A percentile compares a stretch with the other conserved stretches of the same genome.
phyloP scores from a whole-genome alignment of 1,140 invertebrate genomes.

The Drosophila kepulauana region DNA sequence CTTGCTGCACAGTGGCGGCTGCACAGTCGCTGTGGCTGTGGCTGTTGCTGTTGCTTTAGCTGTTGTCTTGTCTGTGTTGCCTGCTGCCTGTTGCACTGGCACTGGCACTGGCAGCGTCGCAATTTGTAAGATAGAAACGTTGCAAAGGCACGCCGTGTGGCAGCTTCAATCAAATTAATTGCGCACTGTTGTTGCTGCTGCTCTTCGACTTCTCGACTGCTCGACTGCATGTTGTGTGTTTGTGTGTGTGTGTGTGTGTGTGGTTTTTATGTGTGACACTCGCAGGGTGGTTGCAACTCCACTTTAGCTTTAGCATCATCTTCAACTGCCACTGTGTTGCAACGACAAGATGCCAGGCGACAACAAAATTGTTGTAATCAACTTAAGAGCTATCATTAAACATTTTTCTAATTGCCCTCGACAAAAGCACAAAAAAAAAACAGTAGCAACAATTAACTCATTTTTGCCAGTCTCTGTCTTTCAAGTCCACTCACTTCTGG shows the following conservation, averaged over 20 bases:
- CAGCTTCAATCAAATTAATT: slow-evolving; percentile 84
- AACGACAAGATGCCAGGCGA: background rate
- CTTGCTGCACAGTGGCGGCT: slow-evolving; percentile 75
- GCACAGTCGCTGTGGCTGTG: slow-evolving; percentile 25
- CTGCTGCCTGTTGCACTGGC: slow-evolving; percentile 19
- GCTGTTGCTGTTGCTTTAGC: slow-evolving; percentile 28
- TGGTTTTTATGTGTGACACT: slow-evolving; percentile 48
- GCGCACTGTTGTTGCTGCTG: slow-evolving; percentile 35
- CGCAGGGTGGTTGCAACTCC: slow-evolving; percentile 34
- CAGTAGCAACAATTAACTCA: slow-evolving; percentile 39
- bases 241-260: too few species aligned
- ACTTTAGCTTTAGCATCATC: slow-evolving; percentile 2
- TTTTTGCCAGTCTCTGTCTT: slow-evolving; percentile 3
- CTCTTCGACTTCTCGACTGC: background rate
- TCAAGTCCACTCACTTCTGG: slow-evolving; percentile 3
- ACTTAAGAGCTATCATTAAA: slow-evolving; percentile 42
- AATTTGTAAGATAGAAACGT: slow-evolving; percentile 77
- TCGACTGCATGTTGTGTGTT: background rate
- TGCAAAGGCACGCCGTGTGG: slow-evolving; percentile 73
- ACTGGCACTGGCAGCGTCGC: slow-evolving; percentile 43
- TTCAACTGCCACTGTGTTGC: slow-evolving; percentile 1
- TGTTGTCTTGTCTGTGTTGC: background rate
- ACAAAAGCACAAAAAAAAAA: background rate
- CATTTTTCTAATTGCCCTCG: slow-evolving; percentile 35
- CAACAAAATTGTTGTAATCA: slow-evolving; percentile 46